A percentile compares a stretch with the other conserved stretches of the same genome.
Evolutionary conservation across 2,113 vertebrate genomes (phyloP).

Genomic region (Chroicocephalus ridibundus): DNA sequence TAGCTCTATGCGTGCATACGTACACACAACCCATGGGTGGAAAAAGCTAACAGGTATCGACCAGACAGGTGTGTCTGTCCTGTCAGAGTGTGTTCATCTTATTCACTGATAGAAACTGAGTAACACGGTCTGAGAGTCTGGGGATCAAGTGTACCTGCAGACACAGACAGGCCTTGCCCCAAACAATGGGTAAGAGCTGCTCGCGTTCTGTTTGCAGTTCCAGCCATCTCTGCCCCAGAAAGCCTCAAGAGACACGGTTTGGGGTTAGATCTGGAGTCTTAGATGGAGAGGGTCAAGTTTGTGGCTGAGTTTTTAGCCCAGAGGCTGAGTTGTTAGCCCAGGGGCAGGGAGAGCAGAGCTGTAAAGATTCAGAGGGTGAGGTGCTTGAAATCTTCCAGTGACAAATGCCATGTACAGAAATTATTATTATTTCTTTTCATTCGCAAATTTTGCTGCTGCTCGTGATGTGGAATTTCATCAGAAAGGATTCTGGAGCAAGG

Average conservation of each 20-base stretch:
- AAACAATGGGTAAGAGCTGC: not conserved
- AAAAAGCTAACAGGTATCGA: not conserved
- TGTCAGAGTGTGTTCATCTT: not conserved
- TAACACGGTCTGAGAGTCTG: not conserved
- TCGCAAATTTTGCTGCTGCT: not conserved
- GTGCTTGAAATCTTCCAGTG: not conserved
- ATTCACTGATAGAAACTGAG: not conserved
- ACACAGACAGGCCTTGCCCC: not conserved
- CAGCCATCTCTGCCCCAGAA: not conserved
- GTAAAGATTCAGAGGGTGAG: not conserved
- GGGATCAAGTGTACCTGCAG: not conserved
- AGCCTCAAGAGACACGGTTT: fast-evolving
- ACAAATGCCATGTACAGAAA: not conserved
- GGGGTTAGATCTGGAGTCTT: not conserved
- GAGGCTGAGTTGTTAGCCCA: not conserved
- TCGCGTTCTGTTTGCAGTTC: not conserved
- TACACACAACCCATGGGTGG: not conserved
- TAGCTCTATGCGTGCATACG: not conserved
- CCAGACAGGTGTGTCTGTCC: not conserved
- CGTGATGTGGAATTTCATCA: not conserved
- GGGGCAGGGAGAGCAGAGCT: not conserved
- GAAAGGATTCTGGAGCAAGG: not conserved
- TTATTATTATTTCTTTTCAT: not conserved
- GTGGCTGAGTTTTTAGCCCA: not conserved
- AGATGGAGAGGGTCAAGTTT: not conserved